A percentile compares a stretch with the other conserved stretches of the same genome.
Evolutionary conservation across 2,113 vertebrate genomes (phyloP).

Genomic region (Hassar affinis): DNA sequence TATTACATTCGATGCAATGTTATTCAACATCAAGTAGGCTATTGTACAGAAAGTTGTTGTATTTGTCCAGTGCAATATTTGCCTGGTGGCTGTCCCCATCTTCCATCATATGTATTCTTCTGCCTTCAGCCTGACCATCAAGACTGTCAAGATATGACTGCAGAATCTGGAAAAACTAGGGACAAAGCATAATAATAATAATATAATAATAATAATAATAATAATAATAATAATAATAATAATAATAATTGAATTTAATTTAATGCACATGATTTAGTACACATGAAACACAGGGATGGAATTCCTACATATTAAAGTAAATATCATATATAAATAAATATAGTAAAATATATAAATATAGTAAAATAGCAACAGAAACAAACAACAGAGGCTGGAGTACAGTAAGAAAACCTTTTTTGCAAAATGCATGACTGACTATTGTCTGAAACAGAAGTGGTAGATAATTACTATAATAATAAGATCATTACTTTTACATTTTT

Average conservation of each 20-base stretch:
- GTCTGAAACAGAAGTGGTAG: neutral
- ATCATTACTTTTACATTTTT: neutral
- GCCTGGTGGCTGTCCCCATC: conserved; percentile 16
- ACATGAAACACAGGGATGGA: neutral
- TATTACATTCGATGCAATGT: neutral
- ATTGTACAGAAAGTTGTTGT: conserved; percentile 30
- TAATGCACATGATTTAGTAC: no score
- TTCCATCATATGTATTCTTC: neutral
- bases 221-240: neutral
- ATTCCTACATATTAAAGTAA: no score
- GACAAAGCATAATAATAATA: neutral
- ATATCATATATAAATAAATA: no score
- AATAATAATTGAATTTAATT: neutral
- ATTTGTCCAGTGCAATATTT: conserved; percentile 33
- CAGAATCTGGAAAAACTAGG: conserved; percentile 62
- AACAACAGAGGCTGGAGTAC: neutral
- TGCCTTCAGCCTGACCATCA: conserved; percentile 39
- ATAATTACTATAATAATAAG: no score
- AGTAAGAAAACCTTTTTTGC: neutral
- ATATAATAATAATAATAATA: neutral
- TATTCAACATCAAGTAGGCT: conserved; percentile 29
- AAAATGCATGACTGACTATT: neutral
- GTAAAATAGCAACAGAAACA: neutral
- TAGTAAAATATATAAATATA: neutral
- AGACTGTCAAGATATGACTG: conserved; percentile 59